Evolutionary conservation across 2,888 invertebrate genomes (phyloP), one percentile per base, ranked within the genome.

Genomic region (Tipula vernalis): DNA sequence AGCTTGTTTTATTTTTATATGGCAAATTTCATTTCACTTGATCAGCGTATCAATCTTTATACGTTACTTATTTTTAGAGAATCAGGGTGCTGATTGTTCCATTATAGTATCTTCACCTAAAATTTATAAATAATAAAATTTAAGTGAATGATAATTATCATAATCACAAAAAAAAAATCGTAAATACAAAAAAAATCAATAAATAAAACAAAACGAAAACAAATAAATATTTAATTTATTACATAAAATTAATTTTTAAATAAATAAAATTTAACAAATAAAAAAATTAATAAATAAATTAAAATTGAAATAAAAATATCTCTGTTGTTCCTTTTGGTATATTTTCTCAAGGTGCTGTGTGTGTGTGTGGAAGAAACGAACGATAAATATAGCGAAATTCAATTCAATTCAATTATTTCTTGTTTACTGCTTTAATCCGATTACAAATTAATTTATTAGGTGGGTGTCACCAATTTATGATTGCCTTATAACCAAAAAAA

Each of bases 401-500:
- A 51, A 71, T 71, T 71, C 71, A 71, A 71, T 71, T 71, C 71
- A 71, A 71, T 71, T 71, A 71, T 71, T 71, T 71, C 71, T 71
- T 71, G 71, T 71, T 71, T 71, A 10, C 71, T 71, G 71, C 71
- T 86, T 86, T 86, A 86, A 44, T 44, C 44, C 47, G 42, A 86
- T 86, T 86, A 86, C 86, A 86, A 86, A 86, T 86, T 86, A 86
- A 86, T 86, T 86, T 86, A 86, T 86, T 86, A 47, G 44, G 86
- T 86, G 86, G 86, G 86, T 86, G 86, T 86, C 86, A 86, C 86
- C 86, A 86, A 86, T 86, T 86, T 86, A 86, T 86, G 86, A 86
- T 86, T 86, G 86, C 86, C 36, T 86, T 36, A 84, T 13, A n/a
- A 71, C 51, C 1, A 51, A 12, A 39, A 84, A 84, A 84, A 39